Conservation (phyloP, 2,797 vertebrate species). For the Brachyalestes nurse region DNA sequence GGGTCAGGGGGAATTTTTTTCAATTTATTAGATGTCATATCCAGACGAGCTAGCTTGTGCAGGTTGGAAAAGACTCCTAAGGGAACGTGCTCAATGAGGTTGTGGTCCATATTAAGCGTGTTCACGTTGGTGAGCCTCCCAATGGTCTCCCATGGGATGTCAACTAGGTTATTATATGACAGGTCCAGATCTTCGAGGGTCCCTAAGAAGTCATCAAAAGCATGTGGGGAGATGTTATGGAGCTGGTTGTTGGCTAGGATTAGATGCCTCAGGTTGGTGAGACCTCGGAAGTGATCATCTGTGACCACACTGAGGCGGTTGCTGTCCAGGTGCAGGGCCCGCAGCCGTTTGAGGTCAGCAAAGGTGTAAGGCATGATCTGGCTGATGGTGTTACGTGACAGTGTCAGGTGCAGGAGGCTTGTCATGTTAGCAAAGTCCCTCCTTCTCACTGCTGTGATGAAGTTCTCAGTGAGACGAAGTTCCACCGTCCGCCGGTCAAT, state of each 20-base stretch:
- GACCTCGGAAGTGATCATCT: conserved; percentile 86
- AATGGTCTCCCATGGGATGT: conserved; percentile 89
- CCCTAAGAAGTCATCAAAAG: conserved; percentile 85
- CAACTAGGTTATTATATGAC: conserved; percentile 90
- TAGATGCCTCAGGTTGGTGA: conserved; percentile 80
- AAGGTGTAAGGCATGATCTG: conserved; percentile 89
- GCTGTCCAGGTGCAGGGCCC: conserved; percentile 87
- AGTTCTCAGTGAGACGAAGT: conserved; percentile 88
- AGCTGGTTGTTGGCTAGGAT: conserved; percentile 63
- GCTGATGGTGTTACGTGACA: conserved; percentile 90
- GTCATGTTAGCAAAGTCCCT: conserved; percentile 92
- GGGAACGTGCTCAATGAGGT: conserved; percentile 87
- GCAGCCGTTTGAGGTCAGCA: conserved; percentile 85
- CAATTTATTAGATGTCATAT: conserved; percentile 94
- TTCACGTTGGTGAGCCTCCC: conserved; percentile 86
- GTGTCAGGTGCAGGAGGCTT: conserved; percentile 85
- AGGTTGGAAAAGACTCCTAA: conserved; percentile 90
- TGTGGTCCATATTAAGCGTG: conserved; percentile 89
- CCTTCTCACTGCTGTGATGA: conserved; percentile 84
- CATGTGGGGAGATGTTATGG: conserved; percentile 73
- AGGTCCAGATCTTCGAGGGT: conserved; percentile 89
- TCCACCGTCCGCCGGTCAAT: conserved; percentile 88
- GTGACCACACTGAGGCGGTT: conserved; percentile 84
- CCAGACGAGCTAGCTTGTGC: conserved; percentile 89
- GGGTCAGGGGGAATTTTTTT: conserved; percentile 92